A percentile compares a stretch with the other conserved stretches of the same genome.
These are phyloP conservation scores for Solea senegalensis DNA, from an alignment of 2,113 vertebrate species.

Conservation along the genomic window DNA sequence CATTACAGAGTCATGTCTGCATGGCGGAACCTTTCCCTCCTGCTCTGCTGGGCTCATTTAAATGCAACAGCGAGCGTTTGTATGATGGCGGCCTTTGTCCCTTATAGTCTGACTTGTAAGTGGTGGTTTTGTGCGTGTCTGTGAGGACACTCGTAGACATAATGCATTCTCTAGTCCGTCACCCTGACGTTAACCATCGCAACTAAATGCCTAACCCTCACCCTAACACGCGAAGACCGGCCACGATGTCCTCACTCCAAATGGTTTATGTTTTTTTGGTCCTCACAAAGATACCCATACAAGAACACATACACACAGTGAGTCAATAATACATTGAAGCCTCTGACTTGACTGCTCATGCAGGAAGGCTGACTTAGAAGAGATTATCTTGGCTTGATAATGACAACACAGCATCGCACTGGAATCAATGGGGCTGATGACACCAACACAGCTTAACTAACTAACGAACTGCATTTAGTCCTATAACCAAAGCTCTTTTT, in stretches of 20 bases:
- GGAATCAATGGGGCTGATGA: constrained; percentile 66
- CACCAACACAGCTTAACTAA: constrained; percentile 45
- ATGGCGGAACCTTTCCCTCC: neutral
- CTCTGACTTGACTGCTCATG: constrained; percentile 31
- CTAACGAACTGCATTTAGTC: constrained; percentile 44
- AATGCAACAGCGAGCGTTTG: constrained; percentile 15
- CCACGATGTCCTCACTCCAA: too few relatives aligned
- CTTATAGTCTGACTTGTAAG: constrained; percentile 2
- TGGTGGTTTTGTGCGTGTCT: too few relatives aligned
- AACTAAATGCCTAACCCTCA: too few relatives aligned
- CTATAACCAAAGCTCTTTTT: constrained; percentile 42
- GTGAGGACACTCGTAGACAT: too few relatives aligned
- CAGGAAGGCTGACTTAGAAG: constrained; percentile 39
- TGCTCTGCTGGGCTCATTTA: constrained; percentile 22
- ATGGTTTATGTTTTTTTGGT: too few relatives aligned
- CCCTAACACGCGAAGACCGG: too few relatives aligned
- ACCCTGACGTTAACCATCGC: too few relatives aligned
- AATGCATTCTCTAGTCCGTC: too few relatives aligned
- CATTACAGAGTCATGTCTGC: constrained; percentile 5
- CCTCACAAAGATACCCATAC: too few relatives aligned
- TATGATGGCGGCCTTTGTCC: constrained; percentile 5
- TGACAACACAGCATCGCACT: constrained; percentile 54
- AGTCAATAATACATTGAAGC: constrained; percentile 38
- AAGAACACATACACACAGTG: neutral
- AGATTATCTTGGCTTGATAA: constrained; percentile 66